Evolutionary conservation across 2,113 vertebrate species (phyloP).

Genomic region (Amphiprion percula): DNA sequence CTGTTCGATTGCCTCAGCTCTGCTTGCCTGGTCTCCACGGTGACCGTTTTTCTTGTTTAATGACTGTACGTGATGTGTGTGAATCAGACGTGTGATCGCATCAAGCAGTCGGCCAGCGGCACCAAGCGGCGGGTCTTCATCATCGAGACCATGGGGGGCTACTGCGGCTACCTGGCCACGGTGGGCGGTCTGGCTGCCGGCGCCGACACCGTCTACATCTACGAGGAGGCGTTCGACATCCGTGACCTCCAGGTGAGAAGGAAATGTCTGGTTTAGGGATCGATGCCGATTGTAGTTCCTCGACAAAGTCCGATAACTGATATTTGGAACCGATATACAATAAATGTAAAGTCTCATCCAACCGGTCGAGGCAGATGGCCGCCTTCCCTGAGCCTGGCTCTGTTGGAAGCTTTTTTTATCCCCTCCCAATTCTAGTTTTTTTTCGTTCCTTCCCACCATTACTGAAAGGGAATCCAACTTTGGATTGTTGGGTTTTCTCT

Average conservation of each 20-base stretch:
- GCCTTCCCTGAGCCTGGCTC: no score
- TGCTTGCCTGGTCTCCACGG: slow-evolving; percentile 6
- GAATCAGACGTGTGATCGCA: slow-evolving; percentile 94
- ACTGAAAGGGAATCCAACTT: no score
- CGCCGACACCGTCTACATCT: slow-evolving; percentile 96
- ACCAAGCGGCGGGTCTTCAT: slow-evolving; percentile 97
- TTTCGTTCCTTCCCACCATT: no score
- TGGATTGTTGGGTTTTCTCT: no score
- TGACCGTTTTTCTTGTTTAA: background rate
- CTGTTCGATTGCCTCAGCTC: slow-evolving; percentile 8
- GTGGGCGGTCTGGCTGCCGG: slow-evolving; percentile 94
- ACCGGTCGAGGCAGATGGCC: no score
- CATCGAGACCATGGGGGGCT: slow-evolving; percentile 99
- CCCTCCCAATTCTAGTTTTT: no score
- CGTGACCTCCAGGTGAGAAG: slow-evolving; percentile 92
- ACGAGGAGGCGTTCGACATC: slow-evolving; percentile 96
- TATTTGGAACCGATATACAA: no score
- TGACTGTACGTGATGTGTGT: slow-evolving; percentile 13
- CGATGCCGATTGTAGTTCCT: no score
- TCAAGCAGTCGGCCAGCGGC: slow-evolving; percentile 97
- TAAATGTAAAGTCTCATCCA: no score
- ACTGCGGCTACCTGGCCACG: slow-evolving; percentile 96
- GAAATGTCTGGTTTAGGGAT: no score
- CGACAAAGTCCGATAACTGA: no score
- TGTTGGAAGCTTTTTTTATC: no score